Base-by-base conservation (phyloP, 1,140 invertebrate genomes). In the Rhynchophorus ferrugineus region DNA sequence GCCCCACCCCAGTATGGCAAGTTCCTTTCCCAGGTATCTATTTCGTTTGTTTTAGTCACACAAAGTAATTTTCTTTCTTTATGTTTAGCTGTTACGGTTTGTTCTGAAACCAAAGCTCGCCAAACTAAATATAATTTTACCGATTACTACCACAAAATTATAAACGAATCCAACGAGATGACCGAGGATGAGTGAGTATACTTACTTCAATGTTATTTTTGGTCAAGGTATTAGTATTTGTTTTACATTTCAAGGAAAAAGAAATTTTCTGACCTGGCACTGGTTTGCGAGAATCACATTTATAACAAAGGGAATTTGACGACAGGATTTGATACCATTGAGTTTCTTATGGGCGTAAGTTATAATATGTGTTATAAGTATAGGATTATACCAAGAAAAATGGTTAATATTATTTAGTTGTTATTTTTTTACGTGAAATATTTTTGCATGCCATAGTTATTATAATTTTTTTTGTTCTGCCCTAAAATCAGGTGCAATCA, bases 271-370 rank as follows among this genome's bases (percentile, higher is more conserved):
- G 72, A 76, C 46, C 59, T 75, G 9, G 69, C 71, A 3, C 61
- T 78, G 29, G 66, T 79, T 1, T 80, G 78, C 49, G 78, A 79
- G 49, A 69, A 69, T 51, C 75, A 78, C 61, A 57, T 80, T 8
- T 59, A 61, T 29, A 49, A 56, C 3, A 21, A 59, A 16, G 71
- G 71, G 2, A 65, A 64, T n/a, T 54, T 61, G 16, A 64, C 57
- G 1, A 65, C 69, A 16, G 70, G 69, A 22, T 66, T 69, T 51
- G 61, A 65, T 16, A 73, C 71, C 3, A 68, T 79, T 2, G 67
- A 75, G 20, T 73, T 74, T 59, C 54, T 78, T 6, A 72, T 62
- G 65, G 61, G 63, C 54, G 74, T 76, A 65, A 60, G 55, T 53
- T 17, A 22, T 3, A 49, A 49, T n/a, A 18, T 29, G 17, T 49